Base-by-base conservation (phyloP, 2,113 vertebrate genomes). In the Electrona antarctica region DNA sequence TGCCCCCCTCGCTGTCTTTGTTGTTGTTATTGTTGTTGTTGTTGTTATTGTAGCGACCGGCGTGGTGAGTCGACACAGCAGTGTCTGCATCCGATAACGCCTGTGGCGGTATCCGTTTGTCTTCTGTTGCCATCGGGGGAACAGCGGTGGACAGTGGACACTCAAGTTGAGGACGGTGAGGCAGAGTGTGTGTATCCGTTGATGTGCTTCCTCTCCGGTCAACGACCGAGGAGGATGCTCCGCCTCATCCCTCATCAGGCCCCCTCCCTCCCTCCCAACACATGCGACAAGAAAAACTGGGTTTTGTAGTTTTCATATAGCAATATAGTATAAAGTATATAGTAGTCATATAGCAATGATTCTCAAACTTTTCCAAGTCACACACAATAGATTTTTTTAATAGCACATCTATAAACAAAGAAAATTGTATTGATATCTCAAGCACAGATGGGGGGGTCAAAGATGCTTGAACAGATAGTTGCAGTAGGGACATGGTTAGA, bases 1-100 rank as follows among this genome's bases (percentile, higher is more conserved):
- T 90, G 68, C 85, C 87, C 63, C 33, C 33, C 8, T 86, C 82
- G 67, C 50, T 84, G 51, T 84, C 76, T 60, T 92, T 92, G 57
- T 82, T 91, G 81, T 93, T 92, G 82, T 93, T 93, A 65, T 93
- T 92, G 63, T 91, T 91, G 71, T 91, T 93, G 60, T 92, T 93
- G 2, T 68, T 91, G 67, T 77, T 89, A 62, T 76, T 88, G 14
- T 52, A 82, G 76, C 80, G 68, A 71, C 75, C 69, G 21, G 21
- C 21, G 69, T 65, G 88, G 48, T 66, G 75, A 28, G 85, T 71
- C 33, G 83, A 60, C 14, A 77, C 49, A 10, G 80, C 62, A 4
- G 64, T 59, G 33, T 41, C 33, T 41, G 62, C 82, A 72, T 92
- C 90, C 73, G 62, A 77, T 81, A 77, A 56, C 59, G 65, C 69